A percentile compares a stretch with the other conserved stretches of the same genome.
Evolutionary conservation across 2,797 vertebrate genomes (phyloP).

Genomic region (Clangula hyemalis): DNA sequence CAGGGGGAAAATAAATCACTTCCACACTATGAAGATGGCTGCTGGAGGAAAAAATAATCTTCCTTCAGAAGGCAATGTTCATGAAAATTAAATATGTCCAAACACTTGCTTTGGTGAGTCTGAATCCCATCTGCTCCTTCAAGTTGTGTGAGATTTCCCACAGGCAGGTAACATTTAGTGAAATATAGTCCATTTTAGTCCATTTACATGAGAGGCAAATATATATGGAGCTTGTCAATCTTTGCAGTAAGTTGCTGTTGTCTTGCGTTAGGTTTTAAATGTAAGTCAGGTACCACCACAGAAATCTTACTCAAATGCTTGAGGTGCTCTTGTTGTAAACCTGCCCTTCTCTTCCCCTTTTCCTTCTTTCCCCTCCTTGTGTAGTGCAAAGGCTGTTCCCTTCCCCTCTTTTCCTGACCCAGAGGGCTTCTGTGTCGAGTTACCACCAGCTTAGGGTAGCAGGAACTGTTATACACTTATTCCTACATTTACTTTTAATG

Average conservation of each 20-base stretch:
- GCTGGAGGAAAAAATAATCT: not conserved
- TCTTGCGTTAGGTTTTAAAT: not conserved
- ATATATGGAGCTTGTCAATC: not conserved
- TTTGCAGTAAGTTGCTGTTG: not conserved
- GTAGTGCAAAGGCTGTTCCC: not conserved
- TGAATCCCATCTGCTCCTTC: not conserved
- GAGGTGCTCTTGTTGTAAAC: not conserved
- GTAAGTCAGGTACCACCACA: not conserved
- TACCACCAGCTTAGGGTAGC: not conserved
- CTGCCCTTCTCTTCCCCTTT: not conserved
- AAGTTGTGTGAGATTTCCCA: not conserved
- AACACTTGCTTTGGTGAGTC: not conserved
- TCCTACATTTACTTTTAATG: not conserved
- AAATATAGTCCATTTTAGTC: not conserved
- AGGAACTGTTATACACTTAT: not conserved
- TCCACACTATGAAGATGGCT: not conserved
- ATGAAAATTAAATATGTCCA: not conserved
- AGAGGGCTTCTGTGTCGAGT: not conserved
- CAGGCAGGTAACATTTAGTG: not conserved
- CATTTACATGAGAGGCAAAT: not conserved
- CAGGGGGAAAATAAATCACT: fast-evolving
- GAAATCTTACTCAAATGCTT: not conserved
- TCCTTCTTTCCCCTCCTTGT: not conserved
- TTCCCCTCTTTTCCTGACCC: not conserved
- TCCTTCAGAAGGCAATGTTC: not conserved